Evolutionary conservation across 2,113 vertebrate species (phyloP).

Genomic region (Grallaria varia): DNA sequence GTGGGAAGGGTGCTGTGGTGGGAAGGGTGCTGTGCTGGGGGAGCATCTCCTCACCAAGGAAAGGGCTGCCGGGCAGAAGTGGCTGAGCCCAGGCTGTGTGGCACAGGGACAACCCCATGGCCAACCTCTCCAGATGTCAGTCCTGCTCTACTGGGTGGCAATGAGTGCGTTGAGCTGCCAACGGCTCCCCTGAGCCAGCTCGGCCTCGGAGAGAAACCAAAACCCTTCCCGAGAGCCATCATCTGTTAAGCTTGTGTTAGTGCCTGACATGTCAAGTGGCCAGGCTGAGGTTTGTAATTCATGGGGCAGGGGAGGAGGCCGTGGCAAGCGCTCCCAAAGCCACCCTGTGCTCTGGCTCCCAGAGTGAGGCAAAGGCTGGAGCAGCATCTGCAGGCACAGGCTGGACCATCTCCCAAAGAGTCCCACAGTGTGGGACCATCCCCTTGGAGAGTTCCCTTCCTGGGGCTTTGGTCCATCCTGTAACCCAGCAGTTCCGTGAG

Average conservation of each 20-base stretch:
- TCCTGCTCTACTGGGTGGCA: not conserved
- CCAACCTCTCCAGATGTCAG: not conserved
- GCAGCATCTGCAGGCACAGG: not conserved
- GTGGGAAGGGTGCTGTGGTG: too few species aligned
- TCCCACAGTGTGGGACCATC: not conserved
- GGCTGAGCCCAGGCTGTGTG: not conserved
- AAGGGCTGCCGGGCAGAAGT: not conserved
- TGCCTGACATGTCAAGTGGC: slow-evolving; percentile 3
- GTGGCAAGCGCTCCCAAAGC: rapidly evolving
- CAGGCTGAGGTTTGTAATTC: slow-evolving; percentile 42
- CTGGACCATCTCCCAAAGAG: not conserved
- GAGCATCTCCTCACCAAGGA: rapidly evolving
- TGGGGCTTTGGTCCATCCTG: not conserved
- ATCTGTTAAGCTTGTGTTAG: slow-evolving; percentile 34
- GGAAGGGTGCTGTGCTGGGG: not conserved
- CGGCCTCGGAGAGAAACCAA: not conserved
- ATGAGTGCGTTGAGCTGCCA: not conserved
- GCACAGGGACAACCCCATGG: not conserved
- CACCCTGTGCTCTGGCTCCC: not conserved
- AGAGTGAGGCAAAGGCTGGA: not conserved
- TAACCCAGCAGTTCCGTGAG: not conserved
- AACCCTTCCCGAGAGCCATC: not conserved
- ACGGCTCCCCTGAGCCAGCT: slow-evolving; percentile 25
- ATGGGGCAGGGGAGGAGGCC: not conserved
- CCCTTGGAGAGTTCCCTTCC: not conserved